Conservation (phyloP, 2,113 vertebrate genomes). For the Oceanodroma tethys region DNA sequence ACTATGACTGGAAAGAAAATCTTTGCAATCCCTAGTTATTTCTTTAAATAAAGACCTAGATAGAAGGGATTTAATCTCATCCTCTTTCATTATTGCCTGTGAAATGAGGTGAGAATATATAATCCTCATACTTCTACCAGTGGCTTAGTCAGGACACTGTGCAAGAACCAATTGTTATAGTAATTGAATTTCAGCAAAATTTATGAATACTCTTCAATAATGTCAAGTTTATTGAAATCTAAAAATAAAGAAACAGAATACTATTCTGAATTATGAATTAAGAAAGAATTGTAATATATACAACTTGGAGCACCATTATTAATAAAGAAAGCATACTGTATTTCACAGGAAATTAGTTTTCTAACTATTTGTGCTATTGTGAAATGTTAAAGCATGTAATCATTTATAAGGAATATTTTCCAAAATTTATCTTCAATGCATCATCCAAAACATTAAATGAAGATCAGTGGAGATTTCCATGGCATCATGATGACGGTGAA, state of each 20-base stretch:
- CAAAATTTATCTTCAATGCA: neutral
- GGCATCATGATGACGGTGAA: neutral
- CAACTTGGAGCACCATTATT: neutral
- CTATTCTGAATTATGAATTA: slow-evolving; percentile 3
- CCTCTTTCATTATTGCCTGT: slow-evolving; percentile 50
- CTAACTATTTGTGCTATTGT: slow-evolving; percentile 9
- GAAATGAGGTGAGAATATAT: slow-evolving; percentile 60
- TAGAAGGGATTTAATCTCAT: slow-evolving; percentile 36
- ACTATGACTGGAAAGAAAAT: neutral
- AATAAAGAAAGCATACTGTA: neutral
- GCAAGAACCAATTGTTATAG: neutral
- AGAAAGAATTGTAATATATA: slow-evolving; percentile 10
- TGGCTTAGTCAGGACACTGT: neutral
- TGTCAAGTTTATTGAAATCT: slow-evolving; percentile 38
- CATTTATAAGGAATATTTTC: neutral
- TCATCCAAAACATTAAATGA: neutral
- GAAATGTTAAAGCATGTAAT: neutral
- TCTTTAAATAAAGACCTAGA: slow-evolving; percentile 22
- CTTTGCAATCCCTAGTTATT: neutral
- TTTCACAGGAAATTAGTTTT: slow-evolving; percentile 54
- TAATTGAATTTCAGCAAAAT: neutral
- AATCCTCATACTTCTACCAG: slow-evolving; percentile 28
- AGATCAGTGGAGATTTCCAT: neutral
- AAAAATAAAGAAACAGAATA: slow-evolving; percentile 37
- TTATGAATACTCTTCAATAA: neutral